Percentiles rank a stretch among this genome's conserved stretches.
These are phyloP conservation scores for Gymnarchus niloticus DNA, from an alignment of 2,113 vertebrate genomes.

Conservation along the genomic window DNA sequence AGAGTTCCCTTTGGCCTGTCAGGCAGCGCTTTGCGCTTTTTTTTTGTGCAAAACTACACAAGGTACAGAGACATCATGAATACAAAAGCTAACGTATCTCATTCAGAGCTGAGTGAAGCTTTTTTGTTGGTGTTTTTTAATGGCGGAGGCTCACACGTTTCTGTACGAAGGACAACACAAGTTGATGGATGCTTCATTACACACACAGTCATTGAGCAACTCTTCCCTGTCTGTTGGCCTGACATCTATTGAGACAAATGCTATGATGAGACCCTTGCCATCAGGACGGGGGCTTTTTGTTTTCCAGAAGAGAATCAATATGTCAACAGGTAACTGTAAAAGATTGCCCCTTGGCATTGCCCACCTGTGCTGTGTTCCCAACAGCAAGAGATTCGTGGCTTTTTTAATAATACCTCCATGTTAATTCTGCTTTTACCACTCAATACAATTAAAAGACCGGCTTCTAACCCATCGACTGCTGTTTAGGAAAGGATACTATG, in stretches of 20 bases:
- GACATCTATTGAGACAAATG: slow-evolving; percentile 43
- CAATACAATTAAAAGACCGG: slow-evolving; percentile 11
- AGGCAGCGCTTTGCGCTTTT: background rate
- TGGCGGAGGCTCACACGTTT: no score
- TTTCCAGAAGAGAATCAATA: slow-evolving; percentile 55
- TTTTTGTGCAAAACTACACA: background rate
- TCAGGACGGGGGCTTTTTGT: slow-evolving; percentile 36
- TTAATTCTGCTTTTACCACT: background rate
- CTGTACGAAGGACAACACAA: background rate
- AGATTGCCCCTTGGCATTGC: slow-evolving; percentile 43
- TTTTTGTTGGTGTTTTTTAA: background rate
- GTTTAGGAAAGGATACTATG: background rate
- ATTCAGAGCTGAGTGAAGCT: background rate
- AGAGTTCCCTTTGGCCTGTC: background rate
- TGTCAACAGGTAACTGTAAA: slow-evolving; percentile 59
- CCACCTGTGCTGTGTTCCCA: slow-evolving; percentile 35
- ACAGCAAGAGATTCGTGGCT: slow-evolving; percentile 32
- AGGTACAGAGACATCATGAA: slow-evolving; percentile 10
- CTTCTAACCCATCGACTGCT: background rate
- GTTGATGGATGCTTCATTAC: background rate
- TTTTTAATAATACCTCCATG: background rate
- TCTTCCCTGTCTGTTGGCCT: slow-evolving; percentile 11
- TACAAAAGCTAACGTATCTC: background rate
- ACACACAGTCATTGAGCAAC: slow-evolving; percentile 16
- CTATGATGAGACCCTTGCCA: slow-evolving; percentile 23